phyloP scores from a whole-genome alignment of 2,888 invertebrate genomes.

The Limnephilus lunatus region DNA sequence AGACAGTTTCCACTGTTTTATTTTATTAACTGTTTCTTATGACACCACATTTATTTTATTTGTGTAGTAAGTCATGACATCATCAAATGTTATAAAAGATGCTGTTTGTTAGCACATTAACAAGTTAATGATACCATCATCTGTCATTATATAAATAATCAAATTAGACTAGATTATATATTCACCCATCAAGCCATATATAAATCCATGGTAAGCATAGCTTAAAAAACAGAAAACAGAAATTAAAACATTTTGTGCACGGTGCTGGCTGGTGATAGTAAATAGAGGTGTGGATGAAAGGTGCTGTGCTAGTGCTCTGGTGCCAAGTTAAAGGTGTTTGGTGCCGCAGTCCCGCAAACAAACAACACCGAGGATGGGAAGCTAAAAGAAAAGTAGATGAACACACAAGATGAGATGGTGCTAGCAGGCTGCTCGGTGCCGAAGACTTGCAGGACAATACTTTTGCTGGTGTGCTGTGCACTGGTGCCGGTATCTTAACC shows the following conservation, averaged over 20 bases:
- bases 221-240: conserved; percentile 65
- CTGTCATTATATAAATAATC: not conserved
- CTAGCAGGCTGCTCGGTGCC: conserved; percentile 54
- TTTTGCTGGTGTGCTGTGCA: conserved; percentile 61
- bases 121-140: not conserved
- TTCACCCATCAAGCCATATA: conserved; percentile 66
- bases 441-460: conserved; percentile 37
- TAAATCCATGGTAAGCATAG: conserved; percentile 66
- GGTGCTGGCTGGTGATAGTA: conserved; percentile 55
- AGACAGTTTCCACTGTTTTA: not conserved
- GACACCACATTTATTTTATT: not conserved
- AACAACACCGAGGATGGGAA: conserved; percentile 5
- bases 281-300: conserved; percentile 21
- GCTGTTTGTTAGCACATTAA: not conserved
- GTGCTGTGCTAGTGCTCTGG: conserved; percentile 48
- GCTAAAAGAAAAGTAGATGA: conserved; percentile 6
- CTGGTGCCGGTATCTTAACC: conserved; percentile 44
- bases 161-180: conserved; percentile 59
- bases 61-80: not conserved
- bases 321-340: conserved; percentile 23
- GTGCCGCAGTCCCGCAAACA: conserved; percentile 14
- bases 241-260: conserved; percentile 63
- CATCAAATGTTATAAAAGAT: not conserved
- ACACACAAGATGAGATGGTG: conserved; percentile 23
- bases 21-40: not conserved